Percentiles rank a stretch among this genome's conserved stretches.
Evolutionary conservation across 2,113 vertebrate genomes (phyloP).

Genomic region (Mus spicilegus): DNA sequence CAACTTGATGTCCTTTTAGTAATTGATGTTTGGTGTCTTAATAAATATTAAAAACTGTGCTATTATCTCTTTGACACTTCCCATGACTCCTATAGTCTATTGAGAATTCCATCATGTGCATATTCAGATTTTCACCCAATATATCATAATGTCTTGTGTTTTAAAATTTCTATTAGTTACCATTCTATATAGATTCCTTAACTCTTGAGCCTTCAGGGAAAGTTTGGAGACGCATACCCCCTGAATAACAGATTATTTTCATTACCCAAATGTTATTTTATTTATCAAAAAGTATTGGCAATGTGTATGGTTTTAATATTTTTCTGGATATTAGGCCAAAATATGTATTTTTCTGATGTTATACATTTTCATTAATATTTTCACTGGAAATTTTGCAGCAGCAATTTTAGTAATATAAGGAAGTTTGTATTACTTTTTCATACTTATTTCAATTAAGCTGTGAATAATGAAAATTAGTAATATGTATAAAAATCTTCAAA

Average conservation of each 20-base stretch:
- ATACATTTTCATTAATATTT: conserved; percentile 62
- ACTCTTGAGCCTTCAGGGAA: background rate
- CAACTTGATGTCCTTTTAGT: background rate
- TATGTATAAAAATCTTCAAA: conserved; percentile 64
- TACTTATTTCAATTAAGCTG: conserved; percentile 57
- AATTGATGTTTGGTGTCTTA: background rate
- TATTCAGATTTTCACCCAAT: background rate
- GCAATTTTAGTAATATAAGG: background rate
- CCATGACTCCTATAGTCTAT: background rate
- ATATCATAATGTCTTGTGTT: conserved; percentile 15
- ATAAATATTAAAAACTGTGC: background rate
- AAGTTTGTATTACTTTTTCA: background rate
- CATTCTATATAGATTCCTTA: background rate
- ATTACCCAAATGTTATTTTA: background rate
- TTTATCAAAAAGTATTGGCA: background rate
- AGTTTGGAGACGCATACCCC: background rate
- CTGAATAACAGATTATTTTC: background rate
- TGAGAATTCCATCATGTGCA: background rate
- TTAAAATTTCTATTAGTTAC: background rate
- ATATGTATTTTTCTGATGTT: conserved; percentile 18
- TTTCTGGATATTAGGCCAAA: background rate
- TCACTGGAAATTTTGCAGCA: conserved; percentile 10
- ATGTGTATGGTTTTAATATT: background rate
- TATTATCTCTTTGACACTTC: background rate
- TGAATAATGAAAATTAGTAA: conserved; percentile 38